Base-by-base conservation (phyloP, 1,140 invertebrate species). In the Lepidostoma basale region DNA sequence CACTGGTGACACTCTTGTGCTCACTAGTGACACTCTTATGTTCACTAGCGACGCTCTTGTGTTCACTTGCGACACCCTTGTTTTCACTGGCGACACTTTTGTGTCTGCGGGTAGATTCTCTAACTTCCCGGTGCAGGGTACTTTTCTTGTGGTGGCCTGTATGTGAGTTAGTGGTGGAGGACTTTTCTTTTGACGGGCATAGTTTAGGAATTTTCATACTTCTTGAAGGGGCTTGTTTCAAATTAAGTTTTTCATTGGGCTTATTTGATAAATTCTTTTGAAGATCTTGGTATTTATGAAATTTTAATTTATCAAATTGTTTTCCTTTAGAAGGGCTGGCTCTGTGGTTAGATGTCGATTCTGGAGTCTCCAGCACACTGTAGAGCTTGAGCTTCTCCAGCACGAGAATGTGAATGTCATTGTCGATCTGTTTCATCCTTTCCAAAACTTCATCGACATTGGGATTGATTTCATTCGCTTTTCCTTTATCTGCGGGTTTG, bases 381-480 rank as follows among this genome's bases (percentile, higher is more conserved):
- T 83, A 83, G 14, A 83, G 62, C 73, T 82, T 79, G 63, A 82
- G 82, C 66, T 82, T 83, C 70, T 83, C 81, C 77, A 82, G 80
- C 25, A 83, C 33, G 62, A 83, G 75, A 26, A 76, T 68, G 73
- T 83, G 80, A 69, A 83, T 83, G 69, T 83, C 79, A 70, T 81
- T 74, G 73, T 83, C 82, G 49, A 83, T 83, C 74, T 82, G 76
- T 74, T 82, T 82, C 81, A 83, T 83, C 73, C 78, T 76, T 73
- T 67, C 58, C 18, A 73, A 30, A 20, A 69, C 40, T 26, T 60
- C 52, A 4, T 49, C 49, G 36, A 59, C 44, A 6, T 62, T 68
- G 6, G 12, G 30, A 33, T 16, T 9, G 10, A 22, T 30, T 9
- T 25, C 36, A 30, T 16, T 30, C 3, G 9, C 16, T 60, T 26